phyloP scores from a whole-genome alignment of 1,140 invertebrate genomes.

The Lanistes nyassanus region DNA sequence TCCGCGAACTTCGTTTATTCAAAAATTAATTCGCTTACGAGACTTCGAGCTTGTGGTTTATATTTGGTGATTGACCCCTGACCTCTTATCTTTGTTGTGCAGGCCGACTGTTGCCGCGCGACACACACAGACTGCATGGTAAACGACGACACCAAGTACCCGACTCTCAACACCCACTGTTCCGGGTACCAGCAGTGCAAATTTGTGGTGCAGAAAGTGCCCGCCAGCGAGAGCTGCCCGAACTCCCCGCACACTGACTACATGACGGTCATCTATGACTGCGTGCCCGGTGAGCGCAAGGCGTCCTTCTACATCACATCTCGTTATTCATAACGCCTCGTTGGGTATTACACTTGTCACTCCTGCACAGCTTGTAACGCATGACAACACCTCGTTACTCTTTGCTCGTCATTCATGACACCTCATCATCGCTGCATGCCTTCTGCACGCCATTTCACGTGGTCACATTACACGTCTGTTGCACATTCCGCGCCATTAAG shows the following conservation, averaged over 20 bases:
- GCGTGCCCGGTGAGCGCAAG: slow-evolving; percentile 44
- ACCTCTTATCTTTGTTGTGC: slow-evolving; percentile 2
- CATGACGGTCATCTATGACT: slow-evolving; percentile 54
- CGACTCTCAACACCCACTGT: slow-evolving; percentile 45
- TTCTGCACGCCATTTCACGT: too few species aligned
- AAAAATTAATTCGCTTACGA: not conserved
- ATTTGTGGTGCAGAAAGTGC: slow-evolving; percentile 31
- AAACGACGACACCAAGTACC: slow-evolving; percentile 42
- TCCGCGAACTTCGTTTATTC: too few species aligned
- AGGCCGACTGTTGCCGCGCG: slow-evolving; percentile 40
- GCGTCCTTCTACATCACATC: too few species aligned
- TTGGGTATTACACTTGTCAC: too few species aligned
- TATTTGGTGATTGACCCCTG: not conserved
- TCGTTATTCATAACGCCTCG: too few species aligned
- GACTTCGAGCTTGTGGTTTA: not conserved
- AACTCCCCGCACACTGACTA: slow-evolving; percentile 37
- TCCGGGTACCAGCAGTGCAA: slow-evolving; percentile 44
- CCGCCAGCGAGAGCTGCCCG: slow-evolving; percentile 22
- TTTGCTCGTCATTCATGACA: too few species aligned
- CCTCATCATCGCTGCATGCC: too few species aligned
- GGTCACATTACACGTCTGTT: too few species aligned
- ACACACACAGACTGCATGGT: slow-evolving; percentile 44
- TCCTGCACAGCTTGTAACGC: too few species aligned
- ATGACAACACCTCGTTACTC: too few species aligned
- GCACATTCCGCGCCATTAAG: too few species aligned